Conservation (phyloP, 2,113 vertebrate genomes). For the Clarias magur region DNA sequence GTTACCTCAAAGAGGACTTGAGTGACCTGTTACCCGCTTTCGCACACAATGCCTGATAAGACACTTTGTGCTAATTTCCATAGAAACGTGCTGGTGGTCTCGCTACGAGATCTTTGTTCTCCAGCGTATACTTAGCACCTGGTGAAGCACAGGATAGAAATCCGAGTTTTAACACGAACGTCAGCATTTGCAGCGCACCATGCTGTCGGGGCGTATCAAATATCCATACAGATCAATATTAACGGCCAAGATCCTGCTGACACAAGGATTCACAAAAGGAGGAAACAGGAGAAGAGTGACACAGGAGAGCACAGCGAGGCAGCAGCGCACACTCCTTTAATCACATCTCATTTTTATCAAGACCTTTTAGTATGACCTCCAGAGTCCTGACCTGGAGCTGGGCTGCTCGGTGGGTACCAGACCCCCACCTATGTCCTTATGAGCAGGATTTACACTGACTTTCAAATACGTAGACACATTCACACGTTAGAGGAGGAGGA, state of each 20-base stretch:
- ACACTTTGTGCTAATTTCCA: constrained; percentile 27
- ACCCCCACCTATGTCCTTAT: background rate
- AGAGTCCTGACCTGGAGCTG: background rate
- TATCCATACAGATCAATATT: constrained; percentile 41
- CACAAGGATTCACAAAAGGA: constrained; percentile 11
- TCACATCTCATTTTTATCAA: constrained; percentile 6
- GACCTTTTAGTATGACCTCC: constrained; percentile 1
- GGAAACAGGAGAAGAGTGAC: background rate
- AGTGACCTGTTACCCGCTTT: constrained; percentile 41
- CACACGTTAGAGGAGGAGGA: no score
- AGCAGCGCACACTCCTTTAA: constrained; percentile 10
- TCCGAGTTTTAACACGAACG: constrained; percentile 37
- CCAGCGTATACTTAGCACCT: background rate
- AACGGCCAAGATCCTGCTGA: constrained; percentile 41
- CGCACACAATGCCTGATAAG: constrained; percentile 28
- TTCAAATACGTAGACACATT: background rate
- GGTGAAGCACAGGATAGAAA: constrained; percentile 6
- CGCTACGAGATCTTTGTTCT: background rate
- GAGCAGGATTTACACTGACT: constrained; percentile 2
- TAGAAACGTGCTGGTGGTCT: constrained; percentile 22
- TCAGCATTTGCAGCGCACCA: constrained; percentile 43
- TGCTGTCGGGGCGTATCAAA: constrained; percentile 44
- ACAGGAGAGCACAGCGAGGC: background rate
- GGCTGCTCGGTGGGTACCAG: background rate
- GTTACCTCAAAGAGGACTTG: constrained; percentile 48